These are phyloP conservation scores for Arbacia lixula DNA, from an alignment of 53 echinoderm and acorn worm genomes.

Conservation along the genomic window DNA sequence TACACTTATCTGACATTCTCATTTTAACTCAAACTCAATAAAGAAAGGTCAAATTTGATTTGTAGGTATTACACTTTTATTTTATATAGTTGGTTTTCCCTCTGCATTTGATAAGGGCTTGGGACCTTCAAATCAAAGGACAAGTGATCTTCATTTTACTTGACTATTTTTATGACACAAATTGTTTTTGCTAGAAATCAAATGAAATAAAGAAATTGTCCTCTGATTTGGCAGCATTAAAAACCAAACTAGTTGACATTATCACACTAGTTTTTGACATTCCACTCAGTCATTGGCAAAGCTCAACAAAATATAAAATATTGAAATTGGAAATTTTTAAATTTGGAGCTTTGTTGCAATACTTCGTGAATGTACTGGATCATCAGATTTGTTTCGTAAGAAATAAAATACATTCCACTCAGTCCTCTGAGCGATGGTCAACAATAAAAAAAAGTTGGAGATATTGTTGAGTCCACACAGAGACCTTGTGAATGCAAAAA, in stretches of 20 bases:
- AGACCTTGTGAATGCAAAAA: not conserved
- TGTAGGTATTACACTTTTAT: not conserved
- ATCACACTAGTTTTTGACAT: not conserved
- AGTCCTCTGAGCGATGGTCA: not conserved
- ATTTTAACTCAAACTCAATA: no score
- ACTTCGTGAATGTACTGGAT: no score
- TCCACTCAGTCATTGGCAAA: not conserved
- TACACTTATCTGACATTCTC: no score
- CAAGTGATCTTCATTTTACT: not conserved
- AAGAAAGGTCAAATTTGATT: no score
- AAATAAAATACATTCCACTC: not conserved
- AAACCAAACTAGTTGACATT: constrained; percentile 38
- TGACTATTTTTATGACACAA: no score
- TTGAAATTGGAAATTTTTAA: no score
- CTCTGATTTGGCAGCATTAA: constrained; percentile 19
- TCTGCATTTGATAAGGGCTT: constrained; percentile 24
- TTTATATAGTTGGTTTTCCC: constrained; percentile 5
- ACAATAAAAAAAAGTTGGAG: not conserved
- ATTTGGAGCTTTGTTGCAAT: no score
- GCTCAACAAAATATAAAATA: no score
- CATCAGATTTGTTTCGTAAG: no score
- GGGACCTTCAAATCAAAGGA: constrained; percentile 21
- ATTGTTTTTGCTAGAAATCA: no score
- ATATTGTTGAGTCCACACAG: not conserved
- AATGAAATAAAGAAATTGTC: not conserved